Conservation (phyloP, 64 coral and sea anemone genomes). For the Montipora cactus region DNA sequence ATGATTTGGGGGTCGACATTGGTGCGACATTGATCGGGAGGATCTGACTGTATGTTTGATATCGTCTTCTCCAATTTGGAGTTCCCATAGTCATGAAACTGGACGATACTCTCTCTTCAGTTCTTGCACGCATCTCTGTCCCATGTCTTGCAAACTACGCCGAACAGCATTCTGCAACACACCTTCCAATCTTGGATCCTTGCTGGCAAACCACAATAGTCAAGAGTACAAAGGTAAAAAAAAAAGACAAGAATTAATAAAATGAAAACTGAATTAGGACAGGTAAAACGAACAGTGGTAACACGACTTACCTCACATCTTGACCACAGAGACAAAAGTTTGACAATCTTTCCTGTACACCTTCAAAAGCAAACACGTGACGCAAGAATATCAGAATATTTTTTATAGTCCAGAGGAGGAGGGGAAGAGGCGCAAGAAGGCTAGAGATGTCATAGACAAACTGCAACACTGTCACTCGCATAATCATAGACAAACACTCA, state of each 20-base stretch:
- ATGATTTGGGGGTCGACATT: too few species aligned
- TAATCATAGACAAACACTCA: too few species aligned
- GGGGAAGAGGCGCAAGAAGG: too few species aligned
- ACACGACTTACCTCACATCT: slow-evolving; percentile 28
- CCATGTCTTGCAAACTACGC: slow-evolving; percentile 39
- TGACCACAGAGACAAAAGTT: slow-evolving; percentile 23
- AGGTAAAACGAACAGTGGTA: background rate
- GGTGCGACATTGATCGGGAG: too few species aligned
- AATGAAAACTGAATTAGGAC: too few species aligned
- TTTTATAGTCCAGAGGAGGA: too few species aligned
- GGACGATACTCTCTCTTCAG: slow-evolving; percentile 12
- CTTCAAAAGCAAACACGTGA: background rate
- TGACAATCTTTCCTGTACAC: slow-evolving; percentile 28
- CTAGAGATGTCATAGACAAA: too few species aligned
- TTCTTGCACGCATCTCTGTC: slow-evolving; percentile 33
- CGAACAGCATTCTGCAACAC: slow-evolving; percentile 44
- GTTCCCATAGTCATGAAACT: background rate
- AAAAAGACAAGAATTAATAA: too few species aligned
- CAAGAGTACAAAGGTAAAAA: too few species aligned
- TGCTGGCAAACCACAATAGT: background rate
- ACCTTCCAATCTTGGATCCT: slow-evolving; percentile 43
- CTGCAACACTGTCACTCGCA: too few species aligned
- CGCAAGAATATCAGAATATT: background rate
- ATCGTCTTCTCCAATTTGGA: background rate
- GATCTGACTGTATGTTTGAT: too few species aligned